These are phyloP conservation scores for Seriola dumerili DNA, from an alignment of 2,113 vertebrate species.

Conservation along the genomic window DNA sequence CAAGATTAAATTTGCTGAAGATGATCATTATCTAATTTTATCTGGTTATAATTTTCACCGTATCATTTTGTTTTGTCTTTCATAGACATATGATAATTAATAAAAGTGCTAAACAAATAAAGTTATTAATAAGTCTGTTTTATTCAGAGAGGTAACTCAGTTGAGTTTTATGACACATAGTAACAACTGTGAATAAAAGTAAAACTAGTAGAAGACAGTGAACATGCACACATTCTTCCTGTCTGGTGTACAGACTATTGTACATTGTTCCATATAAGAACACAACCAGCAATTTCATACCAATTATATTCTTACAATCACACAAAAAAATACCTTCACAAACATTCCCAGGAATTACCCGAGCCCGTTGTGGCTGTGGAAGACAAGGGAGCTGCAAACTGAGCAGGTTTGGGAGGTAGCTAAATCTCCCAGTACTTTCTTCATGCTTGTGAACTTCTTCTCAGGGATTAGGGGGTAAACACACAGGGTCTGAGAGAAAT, in stretches of 20 bases:
- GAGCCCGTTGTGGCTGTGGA: constrained; percentile 25
- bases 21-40: not conserved
- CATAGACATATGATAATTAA: not conserved
- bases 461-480: constrained; percentile 72
- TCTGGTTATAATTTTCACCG: not conserved
- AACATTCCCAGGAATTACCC: constrained; percentile 63
- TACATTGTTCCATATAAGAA: constrained; percentile 7
- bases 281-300: constrained; percentile 11
- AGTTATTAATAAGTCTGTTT: too few relatives aligned
- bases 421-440: constrained; percentile 72
- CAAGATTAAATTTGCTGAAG: not conserved
- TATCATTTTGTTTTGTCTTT: not conserved
- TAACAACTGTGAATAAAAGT: not conserved
- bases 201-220: not conserved
- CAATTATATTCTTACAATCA: constrained; percentile 23
- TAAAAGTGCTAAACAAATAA: too few relatives aligned
- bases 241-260: not conserved
- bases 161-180: not conserved
- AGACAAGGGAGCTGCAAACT: constrained; percentile 35
- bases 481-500: constrained; percentile 62
- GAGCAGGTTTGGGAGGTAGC: constrained; percentile 61
- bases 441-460: constrained; percentile 70
- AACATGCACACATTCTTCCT: not conserved
- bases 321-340: constrained; percentile 20
- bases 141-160: not conserved